Conservation (phyloP, 2,888 invertebrate genomes). For the Dusona sp. region DNA sequence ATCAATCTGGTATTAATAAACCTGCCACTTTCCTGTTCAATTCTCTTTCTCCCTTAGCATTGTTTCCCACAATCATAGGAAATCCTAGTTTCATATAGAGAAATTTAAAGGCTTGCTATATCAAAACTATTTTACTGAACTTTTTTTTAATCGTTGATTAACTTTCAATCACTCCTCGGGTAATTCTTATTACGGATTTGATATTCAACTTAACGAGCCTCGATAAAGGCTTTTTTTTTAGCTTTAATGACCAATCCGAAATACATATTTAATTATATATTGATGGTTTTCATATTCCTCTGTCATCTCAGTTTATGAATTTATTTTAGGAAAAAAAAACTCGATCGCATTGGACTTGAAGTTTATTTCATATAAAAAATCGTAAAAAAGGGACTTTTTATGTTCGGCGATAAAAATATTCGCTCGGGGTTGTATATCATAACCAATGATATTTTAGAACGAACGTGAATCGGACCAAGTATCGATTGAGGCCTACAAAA, state of each 20-base stretch:
- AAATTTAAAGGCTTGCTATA: neutral
- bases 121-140: no score
- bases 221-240: no score
- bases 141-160: no score
- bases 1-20: constrained; percentile 71
- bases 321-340: neutral
- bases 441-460: constrained; percentile 15
- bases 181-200: neutral
- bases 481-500: constrained; percentile 21
- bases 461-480: neutral
- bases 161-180: neutral
- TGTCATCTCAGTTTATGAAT: neutral
- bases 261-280: neutral
- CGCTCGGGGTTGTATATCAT: neutral
- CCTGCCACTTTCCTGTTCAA: constrained; percentile 53
- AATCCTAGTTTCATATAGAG: neutral
- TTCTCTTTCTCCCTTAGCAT: neutral
- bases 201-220: no score
- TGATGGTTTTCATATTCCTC: neutral
- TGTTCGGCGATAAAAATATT: constrained; percentile 17
- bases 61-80: neutral
- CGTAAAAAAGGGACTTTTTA: neutral
- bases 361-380: neutral
- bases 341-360: neutral
- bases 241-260: no score